Evolutionary conservation across 2,888 invertebrate species (phyloP).

Genomic region (Catocala nupta): DNA sequence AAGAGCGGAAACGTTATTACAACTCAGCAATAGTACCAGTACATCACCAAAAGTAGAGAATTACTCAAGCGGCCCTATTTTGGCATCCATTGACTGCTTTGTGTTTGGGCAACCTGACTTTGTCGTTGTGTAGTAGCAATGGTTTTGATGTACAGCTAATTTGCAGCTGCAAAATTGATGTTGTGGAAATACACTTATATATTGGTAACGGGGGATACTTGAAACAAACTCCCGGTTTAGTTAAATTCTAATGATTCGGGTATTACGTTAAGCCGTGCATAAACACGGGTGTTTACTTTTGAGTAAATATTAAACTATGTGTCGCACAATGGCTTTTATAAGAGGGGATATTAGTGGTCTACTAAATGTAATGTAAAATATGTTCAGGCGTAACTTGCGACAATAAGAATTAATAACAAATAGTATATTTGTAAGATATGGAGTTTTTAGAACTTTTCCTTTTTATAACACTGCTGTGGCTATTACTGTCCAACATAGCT

Average conservation of each 20-base stretch:
- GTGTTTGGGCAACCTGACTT: fast-evolving
- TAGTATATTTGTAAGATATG: no score
- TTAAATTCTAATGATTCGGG: constrained; percentile 67
- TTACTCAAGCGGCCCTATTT: constrained; percentile 4
- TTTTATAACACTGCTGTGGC: no score
- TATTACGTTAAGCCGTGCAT: constrained; percentile 63
- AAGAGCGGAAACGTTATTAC: constrained; percentile 83
- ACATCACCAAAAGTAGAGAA: constrained; percentile 5
- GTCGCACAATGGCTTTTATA: constrained; percentile 23
- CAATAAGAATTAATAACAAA: no score
- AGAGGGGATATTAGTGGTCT: constrained; percentile 25
- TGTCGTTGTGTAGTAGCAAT: constrained; percentile 27
- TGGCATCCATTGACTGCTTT: constrained; percentile 42
- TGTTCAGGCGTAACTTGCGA: neutral
- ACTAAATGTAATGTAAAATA: neutral
- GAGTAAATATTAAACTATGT: constrained; percentile 40
- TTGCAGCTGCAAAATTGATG: neutral
- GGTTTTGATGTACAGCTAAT: constrained; percentile 5
- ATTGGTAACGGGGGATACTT: constrained; percentile 50
- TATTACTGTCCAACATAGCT: no score
- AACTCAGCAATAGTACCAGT: constrained; percentile 62
- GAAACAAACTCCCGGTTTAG: constrained; percentile 64
- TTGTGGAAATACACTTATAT: neutral
- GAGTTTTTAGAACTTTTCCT: no score
- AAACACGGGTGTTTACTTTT: constrained; percentile 49